Evolutionary conservation across 2,888 invertebrate genomes (phyloP).

Genomic region (Dyspetes luteomarginatus): DNA sequence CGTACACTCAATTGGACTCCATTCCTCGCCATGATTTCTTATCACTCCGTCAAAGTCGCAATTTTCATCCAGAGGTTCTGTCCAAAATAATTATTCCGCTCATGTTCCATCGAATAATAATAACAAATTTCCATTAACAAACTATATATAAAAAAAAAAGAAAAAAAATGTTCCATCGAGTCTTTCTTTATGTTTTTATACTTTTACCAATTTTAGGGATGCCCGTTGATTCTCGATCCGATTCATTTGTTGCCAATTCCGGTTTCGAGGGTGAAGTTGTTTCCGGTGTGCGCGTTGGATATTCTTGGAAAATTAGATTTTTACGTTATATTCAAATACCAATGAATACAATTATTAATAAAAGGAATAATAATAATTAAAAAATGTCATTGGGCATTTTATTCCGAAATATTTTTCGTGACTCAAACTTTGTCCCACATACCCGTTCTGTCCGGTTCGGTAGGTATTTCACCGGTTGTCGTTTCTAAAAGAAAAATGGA

Average conservation of each 20-base stretch:
- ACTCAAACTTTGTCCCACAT: background rate
- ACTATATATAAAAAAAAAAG: background rate
- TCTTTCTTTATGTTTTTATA: too few relatives aligned
- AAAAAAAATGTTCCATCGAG: too few relatives aligned
- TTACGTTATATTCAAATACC: background rate
- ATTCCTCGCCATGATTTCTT: slow-evolving; percentile 85
- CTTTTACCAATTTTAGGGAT: slow-evolving; percentile 44
- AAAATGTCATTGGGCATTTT: background rate
- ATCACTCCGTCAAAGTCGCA: slow-evolving; percentile 70
- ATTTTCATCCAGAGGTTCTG: slow-evolving; percentile 26
- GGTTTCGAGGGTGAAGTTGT: slow-evolving; percentile 37
- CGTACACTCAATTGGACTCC: slow-evolving; percentile 89
- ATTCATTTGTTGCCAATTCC: slow-evolving; percentile 38
- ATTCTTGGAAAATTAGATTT: slow-evolving; percentile 23
- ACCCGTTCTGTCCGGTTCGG: slow-evolving; percentile 36
- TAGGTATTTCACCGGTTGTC: slow-evolving; percentile 39
- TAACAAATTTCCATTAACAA: background rate
- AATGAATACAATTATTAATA: background rate
- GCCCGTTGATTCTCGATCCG: slow-evolving; percentile 37
- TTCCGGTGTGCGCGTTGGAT: slow-evolving; percentile 37
- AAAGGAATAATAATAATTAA: background rate
- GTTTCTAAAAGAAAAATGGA: slow-evolving; percentile 49
- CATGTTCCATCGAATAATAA: background rate
- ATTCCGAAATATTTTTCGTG: background rate
- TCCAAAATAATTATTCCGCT: slow-evolving; percentile 9